phyloP scores from a whole-genome alignment of 2,113 vertebrate genomes.

The Saguinus imperator region DNA sequence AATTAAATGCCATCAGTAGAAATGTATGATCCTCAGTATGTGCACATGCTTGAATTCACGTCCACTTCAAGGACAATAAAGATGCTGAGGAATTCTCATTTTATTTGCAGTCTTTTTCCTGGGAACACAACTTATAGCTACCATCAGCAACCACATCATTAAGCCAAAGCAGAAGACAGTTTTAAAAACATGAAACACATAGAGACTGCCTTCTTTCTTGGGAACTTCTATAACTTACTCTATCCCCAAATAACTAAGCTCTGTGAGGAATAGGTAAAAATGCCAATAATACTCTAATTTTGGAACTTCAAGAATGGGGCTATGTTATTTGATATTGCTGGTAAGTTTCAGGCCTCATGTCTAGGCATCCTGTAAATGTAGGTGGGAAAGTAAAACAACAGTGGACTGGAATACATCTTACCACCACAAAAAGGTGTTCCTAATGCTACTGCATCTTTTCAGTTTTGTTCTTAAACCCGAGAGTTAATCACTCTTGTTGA shows the following conservation, averaged over 20 bases:
- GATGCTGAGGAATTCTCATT: conserved; percentile 19
- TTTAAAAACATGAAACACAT: not conserved
- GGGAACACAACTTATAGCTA: not conserved
- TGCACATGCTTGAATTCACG: conserved; percentile 49
- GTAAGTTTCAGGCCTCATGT: conserved; percentile 19
- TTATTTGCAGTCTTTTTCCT: conserved; percentile 12
- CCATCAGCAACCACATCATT: not conserved
- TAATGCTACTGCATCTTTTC: conserved; percentile 28
- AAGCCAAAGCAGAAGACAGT: not conserved
- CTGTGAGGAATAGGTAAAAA: not conserved
- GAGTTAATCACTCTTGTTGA: not conserved
- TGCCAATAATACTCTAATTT: not conserved
- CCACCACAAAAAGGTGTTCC: not conserved
- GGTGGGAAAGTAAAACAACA: not conserved
- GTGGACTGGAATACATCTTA: not conserved
- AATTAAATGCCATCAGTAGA: conserved; percentile 83
- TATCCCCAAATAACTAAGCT: not conserved
- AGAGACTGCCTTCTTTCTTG: not conserved
- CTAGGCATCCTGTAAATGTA: not conserved
- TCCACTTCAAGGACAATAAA: conserved; percentile 44
- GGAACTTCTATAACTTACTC: not conserved
- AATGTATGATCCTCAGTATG: conserved; percentile 64
- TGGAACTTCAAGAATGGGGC: not conserved
- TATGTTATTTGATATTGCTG: not conserved
- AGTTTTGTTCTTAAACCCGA: not conserved